phyloP scores from a whole-genome alignment of 1,140 invertebrate genomes.

The Hyposmocoma kahamanoa region DNA sequence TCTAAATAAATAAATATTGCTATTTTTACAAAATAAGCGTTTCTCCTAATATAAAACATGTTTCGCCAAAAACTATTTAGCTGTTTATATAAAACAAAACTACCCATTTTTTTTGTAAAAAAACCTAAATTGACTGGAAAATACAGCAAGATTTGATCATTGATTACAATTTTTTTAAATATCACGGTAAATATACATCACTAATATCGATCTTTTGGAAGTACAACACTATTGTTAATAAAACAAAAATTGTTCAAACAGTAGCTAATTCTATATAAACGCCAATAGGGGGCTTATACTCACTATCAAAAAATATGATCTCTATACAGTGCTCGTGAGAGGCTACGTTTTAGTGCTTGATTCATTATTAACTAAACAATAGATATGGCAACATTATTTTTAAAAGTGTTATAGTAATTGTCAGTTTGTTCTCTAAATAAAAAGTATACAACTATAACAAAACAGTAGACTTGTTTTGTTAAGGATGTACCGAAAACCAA shows the following conservation, averaged over 20 bases:
- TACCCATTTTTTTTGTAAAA: slow-evolving; percentile 17
- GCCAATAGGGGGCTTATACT: background rate
- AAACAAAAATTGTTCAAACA: background rate
- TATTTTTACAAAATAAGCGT: slow-evolving; percentile 44
- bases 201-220: background rate
- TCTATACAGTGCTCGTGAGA: background rate
- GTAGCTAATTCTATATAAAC: background rate
- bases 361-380: background rate
- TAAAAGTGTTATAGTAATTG: too few relatives aligned
- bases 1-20: slow-evolving; percentile 57
- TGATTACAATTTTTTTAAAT: slow-evolving; percentile 4
- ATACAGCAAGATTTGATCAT: slow-evolving; percentile 21
- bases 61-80: slow-evolving; percentile 1
- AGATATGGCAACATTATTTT: too few relatives aligned
- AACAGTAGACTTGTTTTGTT: too few relatives aligned
- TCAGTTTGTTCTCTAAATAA: too few relatives aligned
- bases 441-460: too few relatives aligned
- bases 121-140: slow-evolving; percentile 18
- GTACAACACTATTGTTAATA: slow-evolving; percentile 1
- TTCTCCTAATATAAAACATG: background rate
- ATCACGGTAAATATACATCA: slow-evolving; percentile 8
- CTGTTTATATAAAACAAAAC: background rate
- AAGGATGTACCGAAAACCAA: too few relatives aligned
- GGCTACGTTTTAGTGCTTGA: background rate
- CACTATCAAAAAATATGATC: background rate